These are phyloP conservation scores for Ypsolopha sequella DNA, from an alignment of 2,888 invertebrate species.

Conservation along the genomic window DNA sequence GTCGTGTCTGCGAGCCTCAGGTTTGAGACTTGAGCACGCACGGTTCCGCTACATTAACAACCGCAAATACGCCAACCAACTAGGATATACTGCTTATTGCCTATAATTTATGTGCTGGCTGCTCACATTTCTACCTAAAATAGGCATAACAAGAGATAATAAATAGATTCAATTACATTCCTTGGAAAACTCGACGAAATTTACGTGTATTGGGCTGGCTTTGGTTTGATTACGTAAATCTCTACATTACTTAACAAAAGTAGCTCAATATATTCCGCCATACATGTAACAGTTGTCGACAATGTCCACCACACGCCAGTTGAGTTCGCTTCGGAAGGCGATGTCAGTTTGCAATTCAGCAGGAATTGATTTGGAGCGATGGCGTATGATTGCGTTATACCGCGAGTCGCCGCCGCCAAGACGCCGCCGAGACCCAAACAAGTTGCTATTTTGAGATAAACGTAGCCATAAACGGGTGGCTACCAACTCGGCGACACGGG, in stretches of 20 bases:
- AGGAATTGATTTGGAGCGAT: conserved; percentile 51
- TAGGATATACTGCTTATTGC: conserved; percentile 26
- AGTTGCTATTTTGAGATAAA: conserved; percentile 68
- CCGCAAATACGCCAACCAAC: conserved; percentile 22
- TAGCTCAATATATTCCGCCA: neutral
- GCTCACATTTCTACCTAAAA: neutral
- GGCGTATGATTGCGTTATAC: conserved; percentile 51
- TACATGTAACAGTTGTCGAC: conserved; percentile 8
- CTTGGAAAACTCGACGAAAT: neutral
- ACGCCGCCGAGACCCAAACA: conserved; percentile 48
- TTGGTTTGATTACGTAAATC: neutral
- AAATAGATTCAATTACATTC: neutral
- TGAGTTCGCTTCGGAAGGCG: conserved; percentile 5
- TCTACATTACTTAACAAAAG: conserved; percentile 12
- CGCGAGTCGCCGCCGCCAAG: conserved; percentile 9
- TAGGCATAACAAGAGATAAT: too few relatives aligned
- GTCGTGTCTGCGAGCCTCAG: conserved; percentile 13
- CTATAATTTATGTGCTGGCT: conserved; percentile 43
- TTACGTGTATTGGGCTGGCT: neutral
- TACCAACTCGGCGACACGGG: conserved; percentile 24
- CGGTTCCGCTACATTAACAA: conserved; percentile 38
- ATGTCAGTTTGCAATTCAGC: conserved; percentile 30
- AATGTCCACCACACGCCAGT: neutral
- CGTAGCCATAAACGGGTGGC: conserved; percentile 56
- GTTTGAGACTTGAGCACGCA: conserved; percentile 14